Conservation (phyloP, 2,797 vertebrate species). For the Danionella dracula region DNA sequence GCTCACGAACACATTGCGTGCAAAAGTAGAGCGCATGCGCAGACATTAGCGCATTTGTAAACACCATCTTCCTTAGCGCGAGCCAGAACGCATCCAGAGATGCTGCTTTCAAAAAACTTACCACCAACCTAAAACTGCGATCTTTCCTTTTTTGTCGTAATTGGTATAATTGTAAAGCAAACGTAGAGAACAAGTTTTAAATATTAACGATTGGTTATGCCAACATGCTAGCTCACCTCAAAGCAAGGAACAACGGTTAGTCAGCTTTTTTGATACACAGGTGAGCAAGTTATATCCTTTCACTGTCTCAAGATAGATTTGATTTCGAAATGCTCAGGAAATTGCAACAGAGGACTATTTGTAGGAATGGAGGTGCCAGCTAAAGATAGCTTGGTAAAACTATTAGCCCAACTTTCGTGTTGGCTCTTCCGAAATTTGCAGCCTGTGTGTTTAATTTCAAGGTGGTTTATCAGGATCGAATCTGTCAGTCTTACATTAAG, state of each 20-base stretch:
- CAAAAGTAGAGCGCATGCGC: conserved; percentile 52
- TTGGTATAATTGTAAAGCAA: background rate
- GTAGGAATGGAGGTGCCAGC: no score
- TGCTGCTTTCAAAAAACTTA: background rate
- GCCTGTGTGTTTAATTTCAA: no score
- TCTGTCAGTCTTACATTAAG: no score
- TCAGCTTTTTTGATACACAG: conserved; percentile 20
- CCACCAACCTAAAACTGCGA: background rate
- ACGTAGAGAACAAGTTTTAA: background rate
- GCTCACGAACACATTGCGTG: conserved; percentile 1
- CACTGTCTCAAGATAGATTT: background rate
- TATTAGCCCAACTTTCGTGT: conserved; percentile 1
- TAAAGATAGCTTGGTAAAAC: background rate
- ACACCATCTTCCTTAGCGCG: conserved; percentile 53
- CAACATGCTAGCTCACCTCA: conserved; percentile 12
- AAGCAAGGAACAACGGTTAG: conserved; percentile 15
- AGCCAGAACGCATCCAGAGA: conserved; percentile 57
- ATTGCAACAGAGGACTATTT: no score
- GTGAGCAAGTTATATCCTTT: background rate
- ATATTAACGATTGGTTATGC: conserved; percentile 1
- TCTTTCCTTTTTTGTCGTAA: background rate
- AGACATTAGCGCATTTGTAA: conserved; percentile 81
- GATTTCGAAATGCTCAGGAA: no score
- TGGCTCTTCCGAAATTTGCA: no score
- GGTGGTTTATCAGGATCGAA: no score